Base-by-base conservation (phyloP, 2,113 vertebrate species). In the Silurus meridionalis region DNA sequence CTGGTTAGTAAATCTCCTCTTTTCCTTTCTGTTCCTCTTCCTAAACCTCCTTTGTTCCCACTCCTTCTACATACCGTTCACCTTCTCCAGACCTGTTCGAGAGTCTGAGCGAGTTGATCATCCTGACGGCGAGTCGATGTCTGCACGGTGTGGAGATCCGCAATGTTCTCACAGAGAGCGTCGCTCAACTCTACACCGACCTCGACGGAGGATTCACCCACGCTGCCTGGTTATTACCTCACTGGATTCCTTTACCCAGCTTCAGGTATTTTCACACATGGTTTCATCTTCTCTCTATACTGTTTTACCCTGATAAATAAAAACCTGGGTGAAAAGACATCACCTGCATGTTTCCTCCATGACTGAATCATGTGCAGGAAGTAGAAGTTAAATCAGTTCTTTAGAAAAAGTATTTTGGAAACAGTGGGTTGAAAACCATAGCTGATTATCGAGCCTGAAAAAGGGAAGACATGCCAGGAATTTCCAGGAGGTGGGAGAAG, bases 41-140 rank as follows among this genome's bases (percentile, higher is more conserved):
- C 25, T 37, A 37, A 37, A 37, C 5, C 80, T 52, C 46, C 2
- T 77, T n/a, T 75, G 17, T 66, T n/a, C 6, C 87, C 90, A 98
- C 28, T 28, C 23, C 52, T 55, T 25, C 69, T 15, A 37, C 15
- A 8, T 64, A 6, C 25, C 2, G 81, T 37, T 58, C 6, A 77
- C 46, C 75, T 21, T 57, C 23, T 8, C 85, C 90, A 99, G 98
- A 99, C 89, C 93, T 99, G 82, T 98, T 99, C 87, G 96, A 98
- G 92, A 97, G 97, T 23, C 86, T 99, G 86, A 97, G 97, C 0
- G 98, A 99, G 93, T 96, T 99, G 25, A 99, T 99, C 81, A 99
- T 99, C 94, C 93, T 99, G 92, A 99, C 98, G 0, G 98, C 98
- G 23, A 99, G 98, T 87, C 96, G 96, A 25, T 99, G 98, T 91